Percentiles rank a stretch among this genome's conserved stretches.
Evolutionary conservation across 2,888 invertebrate genomes (phyloP).

Genomic region (Lasioglossum pauxillum): DNA sequence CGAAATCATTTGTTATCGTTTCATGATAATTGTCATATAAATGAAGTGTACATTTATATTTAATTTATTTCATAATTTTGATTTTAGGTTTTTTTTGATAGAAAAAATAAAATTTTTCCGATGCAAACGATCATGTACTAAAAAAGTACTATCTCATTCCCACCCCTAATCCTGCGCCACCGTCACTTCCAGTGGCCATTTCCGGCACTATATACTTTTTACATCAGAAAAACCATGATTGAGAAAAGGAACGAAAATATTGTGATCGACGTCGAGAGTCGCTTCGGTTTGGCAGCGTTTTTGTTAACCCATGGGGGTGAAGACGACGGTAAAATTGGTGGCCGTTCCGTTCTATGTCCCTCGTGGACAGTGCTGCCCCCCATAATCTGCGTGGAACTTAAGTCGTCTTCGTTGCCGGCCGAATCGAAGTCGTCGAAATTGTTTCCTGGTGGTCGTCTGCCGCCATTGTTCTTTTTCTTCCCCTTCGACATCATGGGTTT

Average conservation of each 20-base stretch:
- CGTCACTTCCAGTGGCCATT: conserved; percentile 6
- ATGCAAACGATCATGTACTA: neutral
- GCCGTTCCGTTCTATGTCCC: conserved; percentile 80
- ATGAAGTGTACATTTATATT: too few relatives aligned
- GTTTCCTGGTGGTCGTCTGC: conserved; percentile 28
- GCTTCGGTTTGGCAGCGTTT: conserved; percentile 72
- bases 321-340: conserved; percentile 75
- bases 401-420: conserved; percentile 71
- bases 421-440: conserved; percentile 53
- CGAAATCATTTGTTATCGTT: neutral
- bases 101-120: neutral
- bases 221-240: conserved; percentile 35
- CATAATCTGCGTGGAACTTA: conserved; percentile 80
- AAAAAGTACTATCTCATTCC: conserved; percentile 10
- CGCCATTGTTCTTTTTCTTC: conserved; percentile 73
- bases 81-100: too few relatives aligned
- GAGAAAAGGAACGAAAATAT: conserved; percentile 65
- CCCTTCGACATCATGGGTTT: conserved; percentile 64
- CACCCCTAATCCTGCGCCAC: neutral
- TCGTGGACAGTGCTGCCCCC: conserved; percentile 76
- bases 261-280: conserved; percentile 30
- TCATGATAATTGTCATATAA: neutral
- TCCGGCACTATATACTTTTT: conserved; percentile 33
- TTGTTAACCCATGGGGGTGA: conserved; percentile 78
- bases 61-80: too few relatives aligned